phyloP scores from a whole-genome alignment of 2,797 vertebrate species.

The Knipowitschia caucasica region DNA sequence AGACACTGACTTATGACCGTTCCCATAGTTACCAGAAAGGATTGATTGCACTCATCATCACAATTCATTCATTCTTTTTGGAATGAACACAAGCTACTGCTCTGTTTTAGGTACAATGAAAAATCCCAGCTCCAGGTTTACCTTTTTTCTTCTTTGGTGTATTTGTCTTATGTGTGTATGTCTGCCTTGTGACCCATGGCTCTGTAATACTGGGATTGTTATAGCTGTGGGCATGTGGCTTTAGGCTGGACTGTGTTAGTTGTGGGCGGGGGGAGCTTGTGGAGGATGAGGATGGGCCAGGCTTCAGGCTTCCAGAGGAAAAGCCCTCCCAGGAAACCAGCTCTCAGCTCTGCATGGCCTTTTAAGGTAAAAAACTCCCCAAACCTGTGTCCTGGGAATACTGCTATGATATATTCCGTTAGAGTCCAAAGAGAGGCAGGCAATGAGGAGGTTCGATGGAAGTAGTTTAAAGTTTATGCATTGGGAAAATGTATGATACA shows the following conservation, averaged over 20 bases:
- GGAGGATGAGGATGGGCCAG: slow-evolving; percentile 58
- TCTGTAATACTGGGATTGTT: slow-evolving; percentile 31
- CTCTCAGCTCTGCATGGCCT: slow-evolving; percentile 67
- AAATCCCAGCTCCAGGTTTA: background rate
- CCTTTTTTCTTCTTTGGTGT: too few relatives aligned
- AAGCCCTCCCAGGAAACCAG: slow-evolving; percentile 75
- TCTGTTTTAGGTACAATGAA: too few relatives aligned
- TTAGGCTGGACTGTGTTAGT: slow-evolving; percentile 38
- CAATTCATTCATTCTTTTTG: too few relatives aligned
- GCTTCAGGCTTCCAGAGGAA: slow-evolving; percentile 56
- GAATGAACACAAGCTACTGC: too few relatives aligned
- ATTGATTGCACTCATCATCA: too few relatives aligned
- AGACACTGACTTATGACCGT: too few relatives aligned
- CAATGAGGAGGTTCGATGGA: background rate
- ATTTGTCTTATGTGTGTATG: slow-evolving; percentile 20
- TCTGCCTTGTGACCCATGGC: slow-evolving; percentile 40
- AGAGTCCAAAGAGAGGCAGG: slow-evolving; percentile 51
- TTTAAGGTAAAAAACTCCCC: slow-evolving; percentile 78
- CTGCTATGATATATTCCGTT: slow-evolving; percentile 55
- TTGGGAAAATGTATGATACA: slow-evolving; percentile 46
- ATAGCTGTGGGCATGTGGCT: slow-evolving; percentile 43
- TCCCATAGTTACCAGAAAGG: too few relatives aligned
- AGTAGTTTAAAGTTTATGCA: slow-evolving; percentile 5
- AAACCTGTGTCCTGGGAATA: slow-evolving; percentile 64
- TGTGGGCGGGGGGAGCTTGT: slow-evolving; percentile 48